Conservation (phyloP, 2,113 vertebrate species). For the Chaetura pelagica region DNA sequence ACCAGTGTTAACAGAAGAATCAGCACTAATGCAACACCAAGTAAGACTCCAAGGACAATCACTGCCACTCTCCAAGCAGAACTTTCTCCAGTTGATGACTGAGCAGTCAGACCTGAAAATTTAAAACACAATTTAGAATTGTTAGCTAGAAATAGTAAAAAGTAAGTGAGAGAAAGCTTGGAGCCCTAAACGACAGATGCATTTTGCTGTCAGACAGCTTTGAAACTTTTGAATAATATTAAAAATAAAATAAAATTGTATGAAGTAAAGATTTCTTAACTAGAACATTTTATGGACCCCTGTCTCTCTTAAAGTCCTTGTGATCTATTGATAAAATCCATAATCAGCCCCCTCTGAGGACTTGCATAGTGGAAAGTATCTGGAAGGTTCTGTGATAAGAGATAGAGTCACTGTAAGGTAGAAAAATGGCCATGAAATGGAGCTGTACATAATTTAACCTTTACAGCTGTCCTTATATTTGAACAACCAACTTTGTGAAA, state of each 20-base stretch:
- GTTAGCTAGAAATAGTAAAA: neutral
- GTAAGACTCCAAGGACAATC: constrained; percentile 70
- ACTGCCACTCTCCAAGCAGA: constrained; percentile 49
- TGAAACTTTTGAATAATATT: neutral
- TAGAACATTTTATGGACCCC: neutral
- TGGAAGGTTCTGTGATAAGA: neutral
- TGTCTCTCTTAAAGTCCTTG: neutral
- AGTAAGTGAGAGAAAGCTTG: neutral
- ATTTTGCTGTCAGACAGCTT: neutral
- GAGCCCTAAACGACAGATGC: neutral
- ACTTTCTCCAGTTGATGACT: neutral
- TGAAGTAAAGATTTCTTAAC: neutral
- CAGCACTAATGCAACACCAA: constrained; percentile 35
- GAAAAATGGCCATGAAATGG: neutral
- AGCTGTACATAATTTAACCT: neutral
- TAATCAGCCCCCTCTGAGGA: neutral
- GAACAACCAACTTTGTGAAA: neutral
- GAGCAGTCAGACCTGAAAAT: constrained; percentile 27
- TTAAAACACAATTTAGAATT: constrained; percentile 32
- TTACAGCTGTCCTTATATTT: neutral
- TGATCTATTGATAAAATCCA: neutral
- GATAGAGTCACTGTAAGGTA: neutral
- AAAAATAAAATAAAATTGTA: neutral
- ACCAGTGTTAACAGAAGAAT: neutral
- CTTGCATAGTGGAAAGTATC: neutral